Base-by-base conservation (phyloP, 2,797 vertebrate species). In the Chrysocyon brachyurus region DNA sequence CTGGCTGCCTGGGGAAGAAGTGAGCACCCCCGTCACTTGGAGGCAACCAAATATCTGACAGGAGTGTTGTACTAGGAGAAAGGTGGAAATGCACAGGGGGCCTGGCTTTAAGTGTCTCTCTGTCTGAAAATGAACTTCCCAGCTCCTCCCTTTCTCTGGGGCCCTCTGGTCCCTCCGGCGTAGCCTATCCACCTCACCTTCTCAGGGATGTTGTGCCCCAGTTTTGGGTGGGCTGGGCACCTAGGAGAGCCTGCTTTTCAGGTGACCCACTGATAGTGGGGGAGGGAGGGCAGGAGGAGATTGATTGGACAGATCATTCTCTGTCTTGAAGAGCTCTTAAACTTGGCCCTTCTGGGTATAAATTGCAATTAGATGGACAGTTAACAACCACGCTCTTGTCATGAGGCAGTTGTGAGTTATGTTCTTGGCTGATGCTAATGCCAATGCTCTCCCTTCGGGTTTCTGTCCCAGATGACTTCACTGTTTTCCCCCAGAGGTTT, bases 401-500 rank as follows among this genome's bases (percentile, higher is more conserved):
- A 84, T 79, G 33, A 11, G 70, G 85, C 26, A 68, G 22, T 63
- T 94, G 26, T 6, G 49, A 49, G 5, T 93, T 63, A 59, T 46
- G 26, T 75, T 92, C 59, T 77, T 82, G 78, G 57, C 46, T 57
- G 49, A 85, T 54, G 28, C 12, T 57, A 56, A 85, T 54, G 28
- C 12, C 63, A 19, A 85, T 88, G 40, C 68, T 95, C 96, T 72
- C 46, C n/a, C 40, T 87, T 87, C 82, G 79, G 64, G 28, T 64
- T 93, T 89, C 78, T 85, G 64, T 12, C 49, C 52, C 64, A 63
- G 9, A 28, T 52, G 46, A 73, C 66, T 83, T 91, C 17, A 61
- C 6, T 12, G 40, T 54, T 49, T 4, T 5, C 7, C 21, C 11
- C 3, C 3, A 54, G 78, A 96, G 54, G 5, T 87, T 75, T 90